A percentile compares a stretch with the other conserved stretches of the same genome.
These are phyloP conservation scores for Girardinichthys multiradiatus DNA, from an alignment of 2,113 vertebrate species.

Conservation along the genomic window DNA sequence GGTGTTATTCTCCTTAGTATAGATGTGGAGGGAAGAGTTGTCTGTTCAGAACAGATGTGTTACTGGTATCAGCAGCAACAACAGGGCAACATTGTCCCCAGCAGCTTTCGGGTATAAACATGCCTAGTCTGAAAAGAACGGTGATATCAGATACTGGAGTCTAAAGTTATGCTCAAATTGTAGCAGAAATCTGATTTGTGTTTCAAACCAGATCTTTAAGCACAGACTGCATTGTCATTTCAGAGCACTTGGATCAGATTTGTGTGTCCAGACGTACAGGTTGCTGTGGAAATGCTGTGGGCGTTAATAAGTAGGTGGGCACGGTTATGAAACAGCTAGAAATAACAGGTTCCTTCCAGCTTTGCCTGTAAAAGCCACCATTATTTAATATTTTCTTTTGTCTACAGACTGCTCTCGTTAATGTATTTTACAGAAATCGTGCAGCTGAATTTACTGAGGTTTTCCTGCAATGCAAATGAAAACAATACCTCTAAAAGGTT, in stretches of 20 bases:
- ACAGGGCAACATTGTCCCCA: neutral
- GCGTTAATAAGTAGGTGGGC: neutral
- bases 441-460: neutral
- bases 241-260: neutral
- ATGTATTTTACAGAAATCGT: neutral
- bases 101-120: neutral
- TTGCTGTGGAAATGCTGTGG: neutral
- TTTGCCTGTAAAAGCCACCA: neutral
- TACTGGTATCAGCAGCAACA: neutral
- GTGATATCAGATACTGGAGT: neutral
- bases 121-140: neutral
- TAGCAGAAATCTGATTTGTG: neutral
- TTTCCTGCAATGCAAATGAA: neutral
- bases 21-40: neutral
- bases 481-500: no score
- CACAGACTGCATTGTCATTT: conserved; percentile 2
- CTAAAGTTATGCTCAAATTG: neutral
- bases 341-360: neutral
- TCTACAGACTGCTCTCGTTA: neutral
- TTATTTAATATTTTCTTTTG: neutral
- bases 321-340: neutral
- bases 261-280: neutral
- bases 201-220: neutral
- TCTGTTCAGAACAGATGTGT: neutral
- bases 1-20: neutral